These are phyloP conservation scores for Clarias fuscus DNA, from an alignment of 2,797 vertebrate genomes.

Conservation along the genomic window DNA sequence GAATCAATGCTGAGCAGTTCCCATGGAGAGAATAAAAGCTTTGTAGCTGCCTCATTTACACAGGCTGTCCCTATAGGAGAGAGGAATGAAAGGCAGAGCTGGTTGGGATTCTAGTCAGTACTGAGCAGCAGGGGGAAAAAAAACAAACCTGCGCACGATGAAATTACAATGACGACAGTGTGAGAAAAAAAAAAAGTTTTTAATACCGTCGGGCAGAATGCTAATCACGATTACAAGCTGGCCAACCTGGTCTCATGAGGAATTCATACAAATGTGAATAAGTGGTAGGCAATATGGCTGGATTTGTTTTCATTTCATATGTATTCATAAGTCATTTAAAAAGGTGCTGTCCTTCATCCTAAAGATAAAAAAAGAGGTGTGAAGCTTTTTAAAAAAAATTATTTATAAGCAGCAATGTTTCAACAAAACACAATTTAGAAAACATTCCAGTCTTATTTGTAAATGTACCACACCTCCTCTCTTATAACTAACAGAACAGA, in stretches of 20 bases:
- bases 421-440: background rate
- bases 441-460: background rate
- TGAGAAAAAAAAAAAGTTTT: background rate
- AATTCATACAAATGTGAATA: background rate
- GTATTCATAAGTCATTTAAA: background rate
- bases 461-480: background rate
- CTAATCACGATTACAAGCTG: background rate
- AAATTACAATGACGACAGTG: conserved; percentile 41
- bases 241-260: background rate
- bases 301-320: background rate
- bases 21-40: conserved; percentile 73
- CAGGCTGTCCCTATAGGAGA: conserved; percentile 52
- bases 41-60: conserved; percentile 70
- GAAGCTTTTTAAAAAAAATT: background rate
- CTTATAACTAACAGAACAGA: no score
- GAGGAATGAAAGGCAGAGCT: conserved; percentile 68
- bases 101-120: conserved; percentile 76
- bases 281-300: no score
- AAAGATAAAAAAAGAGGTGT: background rate
- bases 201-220: background rate
- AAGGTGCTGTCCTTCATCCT: background rate
- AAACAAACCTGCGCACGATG: conserved; percentile 37
- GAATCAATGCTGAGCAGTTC: conserved; percentile 67
- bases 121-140: conserved; percentile 59
- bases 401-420: background rate